A percentile compares a stretch with the other conserved stretches of the same genome.
phyloP scores from a whole-genome alignment of 1,140 invertebrate genomes.

The Tetramorium parvispinum region DNA sequence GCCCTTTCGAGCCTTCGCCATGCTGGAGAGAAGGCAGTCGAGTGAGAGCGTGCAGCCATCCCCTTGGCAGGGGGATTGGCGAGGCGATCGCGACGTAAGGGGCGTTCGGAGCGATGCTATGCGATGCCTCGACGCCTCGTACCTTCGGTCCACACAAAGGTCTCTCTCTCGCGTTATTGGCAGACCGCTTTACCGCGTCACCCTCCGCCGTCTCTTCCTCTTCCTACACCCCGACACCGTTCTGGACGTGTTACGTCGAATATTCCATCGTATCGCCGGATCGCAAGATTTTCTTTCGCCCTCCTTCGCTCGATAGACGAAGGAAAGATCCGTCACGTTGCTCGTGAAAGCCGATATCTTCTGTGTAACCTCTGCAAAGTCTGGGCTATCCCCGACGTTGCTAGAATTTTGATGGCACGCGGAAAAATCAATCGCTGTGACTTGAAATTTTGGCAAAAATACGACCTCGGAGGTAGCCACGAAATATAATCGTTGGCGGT shows the following conservation, averaged over 20 bases:
- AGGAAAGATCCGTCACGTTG: conserved; percentile 73
- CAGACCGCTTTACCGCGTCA: conserved; percentile 76
- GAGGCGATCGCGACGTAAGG: conserved; percentile 46
- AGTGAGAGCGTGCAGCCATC: conserved; percentile 72
- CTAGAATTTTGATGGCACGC: conserved; percentile 71
- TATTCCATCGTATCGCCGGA: conserved; percentile 70
- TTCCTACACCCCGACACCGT: conserved; percentile 58
- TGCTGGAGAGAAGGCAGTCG: conserved; percentile 68
- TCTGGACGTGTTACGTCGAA: conserved; percentile 74
- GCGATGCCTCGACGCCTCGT: conserved; percentile 74
- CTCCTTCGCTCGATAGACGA: conserved; percentile 62
- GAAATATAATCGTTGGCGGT: conserved; percentile 33
- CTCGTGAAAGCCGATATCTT: conserved; percentile 74
- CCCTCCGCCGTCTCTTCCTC: conserved; percentile 53
- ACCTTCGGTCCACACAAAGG: conserved; percentile 72
- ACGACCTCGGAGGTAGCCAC: not conserved
- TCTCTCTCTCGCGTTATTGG: conserved; percentile 74
- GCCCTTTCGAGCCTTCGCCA: conserved; percentile 72
- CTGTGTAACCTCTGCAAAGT: conserved; percentile 72
- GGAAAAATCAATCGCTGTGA: conserved; percentile 65
- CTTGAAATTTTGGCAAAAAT: conserved; percentile 46
- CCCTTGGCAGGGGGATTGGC: conserved; percentile 57
- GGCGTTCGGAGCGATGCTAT: conserved; percentile 65
- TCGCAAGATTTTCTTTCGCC: conserved; percentile 74
- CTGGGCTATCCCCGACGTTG: conserved; percentile 66